Evolutionary conservation across 2,113 vertebrate genomes (phyloP).

Genomic region (Pao palembangensis): DNA sequence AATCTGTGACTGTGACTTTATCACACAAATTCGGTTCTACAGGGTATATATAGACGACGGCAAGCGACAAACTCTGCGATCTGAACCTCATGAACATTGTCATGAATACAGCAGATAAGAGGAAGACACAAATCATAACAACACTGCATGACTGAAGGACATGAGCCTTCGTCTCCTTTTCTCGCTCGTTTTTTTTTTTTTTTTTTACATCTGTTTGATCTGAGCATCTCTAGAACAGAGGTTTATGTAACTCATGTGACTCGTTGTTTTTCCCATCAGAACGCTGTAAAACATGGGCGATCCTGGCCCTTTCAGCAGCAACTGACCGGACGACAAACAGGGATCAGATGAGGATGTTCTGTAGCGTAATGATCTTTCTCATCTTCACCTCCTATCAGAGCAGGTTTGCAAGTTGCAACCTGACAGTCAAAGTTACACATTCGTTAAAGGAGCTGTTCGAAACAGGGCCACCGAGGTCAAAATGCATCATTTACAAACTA

Average conservation of each 20-base stretch:
- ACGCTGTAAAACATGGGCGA: not conserved
- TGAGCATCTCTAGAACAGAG: not conserved
- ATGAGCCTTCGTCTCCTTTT: not conserved
- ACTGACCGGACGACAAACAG: no score
- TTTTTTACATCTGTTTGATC: not conserved
- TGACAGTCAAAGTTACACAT: no score
- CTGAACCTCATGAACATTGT: not conserved
- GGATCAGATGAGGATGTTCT: no score
- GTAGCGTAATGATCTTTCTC: no score
- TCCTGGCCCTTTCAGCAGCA: no score
- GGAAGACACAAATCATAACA: no score
- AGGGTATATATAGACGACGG: conserved; percentile 87
- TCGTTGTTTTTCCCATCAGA: not conserved
- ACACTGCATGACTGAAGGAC: no score
- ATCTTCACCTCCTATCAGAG: no score
- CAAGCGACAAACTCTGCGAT: conserved; percentile 19
- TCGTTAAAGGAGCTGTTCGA: no score
- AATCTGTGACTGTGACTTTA: conserved; percentile 96
- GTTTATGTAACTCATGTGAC: not conserved
- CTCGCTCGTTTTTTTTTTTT: not conserved
- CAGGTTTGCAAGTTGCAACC: no score
- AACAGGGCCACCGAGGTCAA: conserved; percentile 82
- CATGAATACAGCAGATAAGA: not conserved
- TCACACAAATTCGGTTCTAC: conserved; percentile 91
- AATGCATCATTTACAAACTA: conserved; percentile 91